Conservation (phyloP, 2,797 vertebrate species). For the Brachyalestes nurse region DNA sequence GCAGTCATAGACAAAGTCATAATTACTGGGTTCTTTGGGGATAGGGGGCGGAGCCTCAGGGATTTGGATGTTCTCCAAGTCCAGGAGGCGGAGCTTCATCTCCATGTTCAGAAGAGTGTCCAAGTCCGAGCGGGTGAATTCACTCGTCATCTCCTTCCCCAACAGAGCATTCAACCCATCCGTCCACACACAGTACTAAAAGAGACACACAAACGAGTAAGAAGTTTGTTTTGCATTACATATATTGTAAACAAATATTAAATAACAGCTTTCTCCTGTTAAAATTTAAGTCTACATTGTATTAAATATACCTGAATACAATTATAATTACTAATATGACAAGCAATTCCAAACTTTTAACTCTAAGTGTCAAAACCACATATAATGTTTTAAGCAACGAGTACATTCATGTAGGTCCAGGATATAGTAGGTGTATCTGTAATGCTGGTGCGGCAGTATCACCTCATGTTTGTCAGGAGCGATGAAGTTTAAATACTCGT, state of each 20-base stretch:
- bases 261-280: no score
- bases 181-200: slow-evolving; percentile 97
- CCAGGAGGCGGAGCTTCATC: slow-evolving; percentile 98
- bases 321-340: not conserved
- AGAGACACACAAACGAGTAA: slow-evolving; percentile 21
- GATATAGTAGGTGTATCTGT: not conserved
- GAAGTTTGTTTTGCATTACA: accelerated
- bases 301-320: slow-evolving; percentile 5
- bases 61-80: slow-evolving; percentile 99
- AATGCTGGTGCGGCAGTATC: slow-evolving; percentile 53
- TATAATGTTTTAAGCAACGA: not conserved
- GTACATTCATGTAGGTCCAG: not conserved
- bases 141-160: slow-evolving; percentile 98
- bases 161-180: slow-evolving; percentile 96
- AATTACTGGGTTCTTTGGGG: slow-evolving; percentile 99
- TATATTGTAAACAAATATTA: no score
- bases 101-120: slow-evolving; percentile 99
- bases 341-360: no score
- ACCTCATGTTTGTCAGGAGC: slow-evolving; percentile 99
- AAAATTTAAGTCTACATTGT: no score
- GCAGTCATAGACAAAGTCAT: slow-evolving; percentile 99
- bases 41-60: slow-evolving; percentile 96
- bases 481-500: slow-evolving; percentile 97
- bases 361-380: not conserved
- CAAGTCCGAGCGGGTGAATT: slow-evolving; percentile 93